Percentiles rank a stretch among this genome's conserved stretches.
These are phyloP conservation scores for Melieria picta DNA, from an alignment of 2,888 invertebrate genomes.

Conservation along the genomic window DNA sequence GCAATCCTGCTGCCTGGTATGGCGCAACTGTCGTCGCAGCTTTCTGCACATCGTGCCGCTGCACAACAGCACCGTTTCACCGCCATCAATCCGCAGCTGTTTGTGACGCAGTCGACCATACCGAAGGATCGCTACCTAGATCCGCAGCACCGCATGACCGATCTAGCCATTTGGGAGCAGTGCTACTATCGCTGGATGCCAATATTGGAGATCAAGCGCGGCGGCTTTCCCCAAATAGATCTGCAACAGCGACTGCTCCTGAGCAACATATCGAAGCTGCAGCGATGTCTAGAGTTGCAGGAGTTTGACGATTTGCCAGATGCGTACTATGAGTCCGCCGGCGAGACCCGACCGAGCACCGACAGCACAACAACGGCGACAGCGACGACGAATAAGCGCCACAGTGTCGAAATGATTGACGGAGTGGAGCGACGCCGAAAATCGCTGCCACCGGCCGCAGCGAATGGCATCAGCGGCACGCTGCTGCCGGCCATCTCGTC, in stretches of 20 bases:
- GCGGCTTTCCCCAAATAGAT: constrained; percentile 65
- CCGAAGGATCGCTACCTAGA: constrained; percentile 65
- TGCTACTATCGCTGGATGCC: constrained; percentile 92
- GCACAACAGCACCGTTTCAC: constrained; percentile 50
- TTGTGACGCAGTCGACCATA: constrained; percentile 60
- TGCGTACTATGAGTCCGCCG: constrained; percentile 52
- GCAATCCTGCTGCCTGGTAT: constrained; percentile 54
- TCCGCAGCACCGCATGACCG: constrained; percentile 69
- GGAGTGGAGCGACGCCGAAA: constrained; percentile 57
- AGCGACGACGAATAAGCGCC: constrained; percentile 36
- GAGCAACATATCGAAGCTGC: constrained; percentile 63
- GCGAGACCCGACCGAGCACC: constrained; percentile 46
- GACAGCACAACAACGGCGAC: constrained; percentile 24
- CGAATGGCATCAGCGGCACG: constrained; percentile 28
- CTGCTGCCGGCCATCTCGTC: constrained; percentile 62
- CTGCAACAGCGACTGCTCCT: constrained; percentile 63
- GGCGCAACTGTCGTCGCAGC: constrained; percentile 42
- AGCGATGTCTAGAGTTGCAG: constrained; percentile 62
- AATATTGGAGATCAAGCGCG: constrained; percentile 74
- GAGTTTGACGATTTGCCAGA: constrained; percentile 63
- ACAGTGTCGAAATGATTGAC: constrained; percentile 57
- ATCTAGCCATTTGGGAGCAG: constrained; percentile 83
- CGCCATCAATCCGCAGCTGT: constrained; percentile 59
- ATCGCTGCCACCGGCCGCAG: constrained; percentile 41
- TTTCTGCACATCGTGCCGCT: constrained; percentile 38